A percentile compares a stretch with the other conserved stretches of the same genome.
phyloP scores from a whole-genome alignment of 2,113 vertebrate genomes.

The Echinops telfairi region DNA sequence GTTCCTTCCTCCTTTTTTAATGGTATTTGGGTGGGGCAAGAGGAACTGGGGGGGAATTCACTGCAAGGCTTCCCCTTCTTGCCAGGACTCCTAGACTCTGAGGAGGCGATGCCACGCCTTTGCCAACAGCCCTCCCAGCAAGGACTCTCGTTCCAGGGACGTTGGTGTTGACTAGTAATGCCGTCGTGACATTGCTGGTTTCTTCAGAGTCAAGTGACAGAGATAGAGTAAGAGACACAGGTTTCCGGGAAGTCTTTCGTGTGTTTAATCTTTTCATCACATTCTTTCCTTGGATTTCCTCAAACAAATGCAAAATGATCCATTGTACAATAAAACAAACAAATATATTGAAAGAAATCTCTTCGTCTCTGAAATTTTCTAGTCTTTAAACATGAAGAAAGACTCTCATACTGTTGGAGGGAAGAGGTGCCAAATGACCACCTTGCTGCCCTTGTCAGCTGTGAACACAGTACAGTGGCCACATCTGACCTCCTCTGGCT shows the following conservation, averaged over 20 bases:
- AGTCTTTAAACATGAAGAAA: background rate
- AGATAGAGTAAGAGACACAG: conserved; percentile 40
- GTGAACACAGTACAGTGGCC: too few relatives aligned
- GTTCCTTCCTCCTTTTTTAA: background rate
- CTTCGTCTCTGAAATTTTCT: background rate
- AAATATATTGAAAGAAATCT: background rate
- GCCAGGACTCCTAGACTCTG: background rate
- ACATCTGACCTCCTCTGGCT: too few relatives aligned
- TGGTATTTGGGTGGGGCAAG: background rate
- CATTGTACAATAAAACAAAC: background rate
- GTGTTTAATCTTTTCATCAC: background rate
- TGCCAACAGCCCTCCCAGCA: background rate
- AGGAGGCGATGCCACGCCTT: background rate
- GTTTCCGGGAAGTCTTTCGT: conserved; percentile 13
- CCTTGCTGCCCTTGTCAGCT: too few relatives aligned
- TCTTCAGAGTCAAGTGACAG: conserved; percentile 56
- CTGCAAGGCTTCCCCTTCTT: background rate
- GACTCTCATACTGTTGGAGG: background rate
- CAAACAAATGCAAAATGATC: background rate
- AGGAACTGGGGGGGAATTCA: background rate
- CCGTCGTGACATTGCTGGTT: conserved; percentile 57
- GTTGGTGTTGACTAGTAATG: background rate
- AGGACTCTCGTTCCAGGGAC: background rate
- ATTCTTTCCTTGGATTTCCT: background rate
- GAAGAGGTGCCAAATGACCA: rapidly evolving